phyloP scores from a whole-genome alignment of 2,113 vertebrate genomes.

The Leptosomus discolor region DNA sequence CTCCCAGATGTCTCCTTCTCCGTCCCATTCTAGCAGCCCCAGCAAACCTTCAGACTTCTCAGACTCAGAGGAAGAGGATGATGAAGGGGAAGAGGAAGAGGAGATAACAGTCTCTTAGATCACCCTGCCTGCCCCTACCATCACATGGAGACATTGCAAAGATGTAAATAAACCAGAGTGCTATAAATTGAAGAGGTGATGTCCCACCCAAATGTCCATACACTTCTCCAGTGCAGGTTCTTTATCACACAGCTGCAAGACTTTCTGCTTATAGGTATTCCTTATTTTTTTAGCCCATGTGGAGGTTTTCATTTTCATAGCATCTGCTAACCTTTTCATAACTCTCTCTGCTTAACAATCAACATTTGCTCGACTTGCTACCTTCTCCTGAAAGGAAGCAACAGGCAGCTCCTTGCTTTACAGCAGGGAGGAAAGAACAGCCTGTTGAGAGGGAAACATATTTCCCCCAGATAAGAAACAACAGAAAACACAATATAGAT shows the following conservation, averaged over 20 bases:
- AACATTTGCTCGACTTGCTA: neutral
- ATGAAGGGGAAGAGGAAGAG: slow-evolving; percentile 84
- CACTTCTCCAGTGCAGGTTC: neutral
- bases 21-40: slow-evolving; percentile 80
- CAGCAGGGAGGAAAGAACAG: neutral
- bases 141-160: slow-evolving; percentile 27
- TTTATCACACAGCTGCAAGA: neutral
- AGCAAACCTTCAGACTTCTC: slow-evolving; percentile 90
- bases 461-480: neutral
- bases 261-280: neutral
- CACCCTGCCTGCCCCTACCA: neutral
- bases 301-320: neutral
- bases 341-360: neutral
- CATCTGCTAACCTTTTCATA: neutral
- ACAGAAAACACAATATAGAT: neutral
- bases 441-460: neutral
- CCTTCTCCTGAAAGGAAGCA: neutral
- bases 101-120: slow-evolving; percentile 92
- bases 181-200: slow-evolving; percentile 70
- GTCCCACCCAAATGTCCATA: neutral
- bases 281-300: neutral
- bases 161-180: slow-evolving; percentile 53
- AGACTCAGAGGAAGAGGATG: slow-evolving; percentile 83
- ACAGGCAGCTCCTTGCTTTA: neutral
- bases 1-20: slow-evolving; percentile 77